Evolutionary conservation across 1,140 invertebrate species (phyloP).

Genomic region (Drosophila funebris): DNA sequence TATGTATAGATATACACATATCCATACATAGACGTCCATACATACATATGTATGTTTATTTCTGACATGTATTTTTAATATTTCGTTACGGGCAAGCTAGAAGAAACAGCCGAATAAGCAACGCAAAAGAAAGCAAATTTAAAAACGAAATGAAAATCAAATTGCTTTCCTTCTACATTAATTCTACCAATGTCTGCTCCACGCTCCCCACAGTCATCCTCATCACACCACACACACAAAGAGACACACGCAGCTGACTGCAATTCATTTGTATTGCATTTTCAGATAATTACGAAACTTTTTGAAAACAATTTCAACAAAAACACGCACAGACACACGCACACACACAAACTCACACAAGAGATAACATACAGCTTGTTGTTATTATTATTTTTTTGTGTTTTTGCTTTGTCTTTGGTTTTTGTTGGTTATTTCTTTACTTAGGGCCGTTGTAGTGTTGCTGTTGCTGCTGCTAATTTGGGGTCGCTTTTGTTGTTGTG

Average conservation of each 20-base stretch:
- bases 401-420: constrained; percentile 27
- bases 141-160: constrained; percentile 41
- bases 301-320: constrained; percentile 42
- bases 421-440: constrained; percentile 36
- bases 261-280: constrained; percentile 38
- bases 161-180: constrained; percentile 33
- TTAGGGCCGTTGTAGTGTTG: constrained; percentile 15
- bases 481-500: constrained; percentile 24
- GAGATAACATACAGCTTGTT: constrained; percentile 29
- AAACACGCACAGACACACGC: constrained; percentile 19
- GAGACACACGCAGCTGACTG: constrained; percentile 34
- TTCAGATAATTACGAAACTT: constrained; percentile 52
- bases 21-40: background rate
- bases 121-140: constrained; percentile 7
- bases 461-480: constrained; percentile 33
- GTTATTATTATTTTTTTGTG: constrained; percentile 12
- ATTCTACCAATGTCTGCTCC: constrained; percentile 12
- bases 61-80: constrained; percentile 23
- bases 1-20: background rate
- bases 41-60: background rate
- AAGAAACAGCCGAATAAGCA: background rate
- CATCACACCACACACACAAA: constrained; percentile 14
- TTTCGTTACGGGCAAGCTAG: background rate
- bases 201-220: background rate
- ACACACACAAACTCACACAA: background rate